These are phyloP conservation scores for Protophormia terraenovae DNA, from an alignment of 2,888 invertebrate genomes.

Conservation along the genomic window DNA sequence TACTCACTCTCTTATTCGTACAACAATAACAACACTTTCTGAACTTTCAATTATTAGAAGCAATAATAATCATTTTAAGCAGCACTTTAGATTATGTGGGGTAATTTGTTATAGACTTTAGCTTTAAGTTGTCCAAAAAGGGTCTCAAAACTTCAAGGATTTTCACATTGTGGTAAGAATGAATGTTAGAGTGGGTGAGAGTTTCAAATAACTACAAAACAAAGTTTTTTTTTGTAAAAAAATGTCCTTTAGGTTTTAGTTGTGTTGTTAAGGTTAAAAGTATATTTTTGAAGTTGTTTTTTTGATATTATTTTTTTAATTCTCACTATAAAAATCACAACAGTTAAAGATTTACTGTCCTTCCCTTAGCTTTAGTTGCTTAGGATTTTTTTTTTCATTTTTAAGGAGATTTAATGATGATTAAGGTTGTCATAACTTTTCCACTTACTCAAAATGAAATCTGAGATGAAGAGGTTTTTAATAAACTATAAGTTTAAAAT, in stretches of 20 bases:
- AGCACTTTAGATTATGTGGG: slow-evolving; percentile 49
- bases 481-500: too few species aligned
- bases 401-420: neutral
- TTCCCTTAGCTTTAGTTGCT: neutral
- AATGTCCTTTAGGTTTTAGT: neutral
- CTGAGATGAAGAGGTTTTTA: too few species aligned
- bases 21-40: neutral
- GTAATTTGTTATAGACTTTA: slow-evolving; percentile 46
- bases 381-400: neutral
- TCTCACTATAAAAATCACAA: neutral
- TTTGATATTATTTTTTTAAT: neutral
- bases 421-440: neutral
- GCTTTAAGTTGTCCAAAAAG: slow-evolving; percentile 24
- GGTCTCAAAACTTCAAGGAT: slow-evolving; percentile 17
- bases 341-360: neutral
- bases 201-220: neutral
- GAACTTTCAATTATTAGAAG: slow-evolving; percentile 61
- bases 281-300: neutral
- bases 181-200: too few species aligned
- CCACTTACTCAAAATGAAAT: neutral
- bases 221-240: neutral
- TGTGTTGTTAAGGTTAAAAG: neutral
- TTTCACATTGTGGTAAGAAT: slow-evolving; percentile 13
- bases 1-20: neutral
- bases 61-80: slow-evolving; percentile 53